These are phyloP conservation scores for Virgularia gustaviana DNA, from an alignment of 92 coral and sea anemone genomes.

Conservation along the genomic window DNA sequence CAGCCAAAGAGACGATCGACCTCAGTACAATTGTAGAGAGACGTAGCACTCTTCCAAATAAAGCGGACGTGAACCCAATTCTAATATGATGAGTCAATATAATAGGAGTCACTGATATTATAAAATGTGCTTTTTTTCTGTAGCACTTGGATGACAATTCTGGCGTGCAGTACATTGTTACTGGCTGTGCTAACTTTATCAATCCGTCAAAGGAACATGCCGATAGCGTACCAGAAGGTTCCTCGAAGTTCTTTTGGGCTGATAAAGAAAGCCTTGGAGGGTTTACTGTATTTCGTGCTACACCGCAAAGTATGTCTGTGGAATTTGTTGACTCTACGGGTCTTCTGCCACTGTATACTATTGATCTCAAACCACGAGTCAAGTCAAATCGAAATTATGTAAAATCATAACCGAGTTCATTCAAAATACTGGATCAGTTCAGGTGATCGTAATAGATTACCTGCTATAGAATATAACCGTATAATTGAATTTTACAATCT, in stretches of 20 bases:
- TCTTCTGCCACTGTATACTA: conserved; percentile 53
- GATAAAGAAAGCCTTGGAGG: conserved; percentile 65
- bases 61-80: no score
- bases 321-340: conserved; percentile 70
- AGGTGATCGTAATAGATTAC: no score
- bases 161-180: conserved; percentile 78
- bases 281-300: conserved; percentile 62
- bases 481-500: no score
- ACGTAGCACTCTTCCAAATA: no score
- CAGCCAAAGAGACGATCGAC: no score
- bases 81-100: neutral
- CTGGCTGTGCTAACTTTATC: conserved; percentile 68
- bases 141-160: conserved; percentile 81
- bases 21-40: no score
- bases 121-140: neutral
- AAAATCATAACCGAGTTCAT: neutral
- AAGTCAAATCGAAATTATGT: neutral
- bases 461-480: neutral
- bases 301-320: conserved; percentile 56
- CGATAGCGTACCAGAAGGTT: conserved; percentile 58
- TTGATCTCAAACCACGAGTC: conserved; percentile 56
- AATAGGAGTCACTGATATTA: neutral
- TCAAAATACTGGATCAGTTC: no score
- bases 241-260: conserved; percentile 84
- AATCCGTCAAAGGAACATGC: conserved; percentile 47